phyloP scores from a whole-genome alignment of 2,797 vertebrate species.

The Fistularia tabacaria region DNA sequence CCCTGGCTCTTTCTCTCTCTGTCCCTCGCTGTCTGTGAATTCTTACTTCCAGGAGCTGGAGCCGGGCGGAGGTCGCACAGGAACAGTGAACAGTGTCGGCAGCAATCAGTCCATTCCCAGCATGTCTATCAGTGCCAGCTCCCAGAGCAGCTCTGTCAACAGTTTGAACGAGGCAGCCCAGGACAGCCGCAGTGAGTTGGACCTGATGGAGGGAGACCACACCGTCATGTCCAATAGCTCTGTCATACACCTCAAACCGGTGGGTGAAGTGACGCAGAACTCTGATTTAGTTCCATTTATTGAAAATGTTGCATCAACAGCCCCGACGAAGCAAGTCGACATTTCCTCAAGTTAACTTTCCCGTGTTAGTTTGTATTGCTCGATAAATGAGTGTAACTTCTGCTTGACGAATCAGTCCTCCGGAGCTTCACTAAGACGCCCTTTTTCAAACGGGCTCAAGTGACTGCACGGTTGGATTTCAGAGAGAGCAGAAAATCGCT shows the following conservation, averaged over 20 bases:
- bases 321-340: not conserved
- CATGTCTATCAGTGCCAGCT: slow-evolving; percentile 99
- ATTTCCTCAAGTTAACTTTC: not conserved
- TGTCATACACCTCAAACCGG: slow-evolving; percentile 87
- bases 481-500: too few species aligned
- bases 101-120: slow-evolving; percentile 99
- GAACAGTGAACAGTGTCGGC: slow-evolving; percentile 96
- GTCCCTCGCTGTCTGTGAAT: not conserved
- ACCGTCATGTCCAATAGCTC: slow-evolving; percentile 99
- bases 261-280: slow-evolving; percentile 20
- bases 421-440: too few species aligned
- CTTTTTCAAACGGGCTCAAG: too few species aligned
- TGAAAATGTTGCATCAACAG: too few species aligned
- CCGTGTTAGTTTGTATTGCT: not conserved
- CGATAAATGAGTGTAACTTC: not conserved
- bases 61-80: slow-evolving; percentile 86
- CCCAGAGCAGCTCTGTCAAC: slow-evolving; percentile 98
- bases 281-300: too few species aligned
- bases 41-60: slow-evolving; percentile 82
- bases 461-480: too few species aligned
- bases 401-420: too few species aligned
- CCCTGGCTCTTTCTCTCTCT: slow-evolving; percentile 23
- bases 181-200: slow-evolving; percentile 91
- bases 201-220: slow-evolving; percentile 96
- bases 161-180: slow-evolving; percentile 95